Base-by-base conservation (phyloP, 2,888 invertebrate species). In the Chelonus formosanus region DNA sequence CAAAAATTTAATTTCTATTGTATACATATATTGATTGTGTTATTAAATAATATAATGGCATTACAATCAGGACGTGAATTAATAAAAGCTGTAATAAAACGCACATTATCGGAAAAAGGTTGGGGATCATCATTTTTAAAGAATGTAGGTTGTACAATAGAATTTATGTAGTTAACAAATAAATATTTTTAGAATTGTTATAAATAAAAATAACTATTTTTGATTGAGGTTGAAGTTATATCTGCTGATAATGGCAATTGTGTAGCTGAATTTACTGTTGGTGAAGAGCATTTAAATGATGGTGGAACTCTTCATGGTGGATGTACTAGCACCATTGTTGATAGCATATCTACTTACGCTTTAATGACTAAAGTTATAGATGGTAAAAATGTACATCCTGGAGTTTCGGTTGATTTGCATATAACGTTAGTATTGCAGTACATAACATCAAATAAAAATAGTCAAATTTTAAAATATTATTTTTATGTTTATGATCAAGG, bases 231-330 rank as follows among this genome's bases (percentile, higher is more conserved):
- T 0, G 80, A 86, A 80, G 76, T 88, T 43, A 63, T 86, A 10
- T 78, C 86, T 35, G 90, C 90, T 65, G 90, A 88, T n/a, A 85
- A 90, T 74, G 96, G 96, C 1, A 87, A 86, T 58, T 91, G 93
- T 80, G 81, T 87, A 36, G 94, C 93, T 20, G 91, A 95, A 82
- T 89, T 96, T 78, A 88, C 87, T 74, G 90, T 96, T 0, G 87
- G 86, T 0, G 86, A 90, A 3, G 91, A 93, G 71, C 92, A 95
- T 79, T 85, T 91, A 2, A 97, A 97, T 84, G 84, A 86, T 8
- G 81, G 86, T 43, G 94, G 94, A 0, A 89, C 90, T 0, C 82
- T 97, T 3, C 97, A 97, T 79, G 96, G 96, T 3, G 97, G 95
- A 4, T 90, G 94, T 75, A 92, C 92, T 3, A 91, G 93, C 3